Evolutionary conservation across 2,888 invertebrate genomes (phyloP).

Genomic region (Schizotus pectinicornis): DNA sequence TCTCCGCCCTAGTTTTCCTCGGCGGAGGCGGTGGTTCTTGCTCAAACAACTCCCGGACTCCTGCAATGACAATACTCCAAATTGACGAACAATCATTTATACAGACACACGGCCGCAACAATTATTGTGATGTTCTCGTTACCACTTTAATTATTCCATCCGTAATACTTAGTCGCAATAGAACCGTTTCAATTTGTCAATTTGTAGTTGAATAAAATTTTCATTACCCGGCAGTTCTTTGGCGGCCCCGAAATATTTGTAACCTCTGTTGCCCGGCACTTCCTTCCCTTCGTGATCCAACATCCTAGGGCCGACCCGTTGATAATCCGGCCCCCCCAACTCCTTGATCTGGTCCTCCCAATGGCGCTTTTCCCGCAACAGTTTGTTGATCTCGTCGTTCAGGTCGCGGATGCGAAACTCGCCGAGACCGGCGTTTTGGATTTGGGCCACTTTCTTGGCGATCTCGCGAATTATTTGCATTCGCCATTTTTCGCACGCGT

Average conservation of each 20-base stretch:
- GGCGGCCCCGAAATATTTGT: constrained; percentile 98
- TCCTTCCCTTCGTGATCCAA: constrained; percentile 91
- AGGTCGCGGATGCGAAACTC: constrained; percentile 97
- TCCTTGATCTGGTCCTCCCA: constrained; percentile 98
- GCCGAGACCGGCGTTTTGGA: constrained; percentile 99
- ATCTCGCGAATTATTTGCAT: constrained; percentile 97
- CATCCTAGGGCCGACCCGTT: constrained; percentile 91
- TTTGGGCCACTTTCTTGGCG: constrained; percentile 97
- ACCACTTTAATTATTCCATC: constrained; percentile 18
- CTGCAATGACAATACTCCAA: constrained; percentile 53
- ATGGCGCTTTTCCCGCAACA: constrained; percentile 93
- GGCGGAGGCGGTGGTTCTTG: constrained; percentile 92
- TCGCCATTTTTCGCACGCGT: constrained; percentile 95
- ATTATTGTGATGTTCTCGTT: constrained; percentile 28
- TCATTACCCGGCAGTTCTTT: constrained; percentile 88
- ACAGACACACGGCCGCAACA: not conserved
- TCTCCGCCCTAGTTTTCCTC: constrained; percentile 90
- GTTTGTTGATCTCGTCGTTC: constrained; percentile 99
- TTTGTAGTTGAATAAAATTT: not conserved
- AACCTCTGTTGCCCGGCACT: constrained; percentile 96
- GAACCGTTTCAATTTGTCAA: not conserved
- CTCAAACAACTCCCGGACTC: constrained; percentile 96
- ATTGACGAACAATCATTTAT: constrained; percentile 13
- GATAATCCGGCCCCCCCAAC: constrained; percentile 93
- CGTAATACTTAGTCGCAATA: not conserved